Evolutionary conservation across 2,797 vertebrate genomes (phyloP), one percentile per base, ranked within the genome.

Genomic region (Limnodromus scolopaceus): DNA sequence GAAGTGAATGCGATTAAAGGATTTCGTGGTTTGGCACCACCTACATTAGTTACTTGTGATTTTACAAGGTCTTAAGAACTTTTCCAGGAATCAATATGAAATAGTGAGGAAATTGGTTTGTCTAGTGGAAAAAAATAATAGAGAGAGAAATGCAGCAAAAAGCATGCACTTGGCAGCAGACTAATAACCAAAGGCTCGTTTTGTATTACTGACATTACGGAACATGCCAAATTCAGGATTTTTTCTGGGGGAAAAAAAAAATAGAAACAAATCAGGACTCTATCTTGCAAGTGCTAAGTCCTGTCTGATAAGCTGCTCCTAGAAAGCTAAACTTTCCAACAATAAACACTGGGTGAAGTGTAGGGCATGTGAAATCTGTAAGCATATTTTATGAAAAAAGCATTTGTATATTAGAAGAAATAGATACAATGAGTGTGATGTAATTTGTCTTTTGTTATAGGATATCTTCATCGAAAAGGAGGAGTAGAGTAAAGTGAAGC

Each of bases 381-480:
- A 88, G 18, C 46, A 15, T 66, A 76, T 86, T 78, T 95, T 78
- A 69, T 58, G 23, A 85, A 41, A 76, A 86, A 87, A 93, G 25
- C 39, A 19, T 49, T 90, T 74, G 10, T 58, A 20, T 84, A 12
- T 63, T 65, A 38, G 53, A 91, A 69, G 36, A 16, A 90, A 32
- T 16, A 88, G 49, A 57, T 72, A 45, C 54, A 71, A 85, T 46
- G 17, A 85, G 36, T 90, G 36, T 93, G 87, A 95, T 82, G 13
- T 84, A 61, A 80, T 92, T 92, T 93, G 68, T 92, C 58, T 92
- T 95, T 93, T 96, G 49, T 96, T 91, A 75, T 68, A 95, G 77
- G 80, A 76, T 61, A 81, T 63, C 54, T 80, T 92, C 74, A 87
- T 72, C 4, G 6, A 81, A 93, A 94, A 92, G 65, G 70, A 94